A percentile compares a stretch with the other conserved stretches of the same genome.
Conservation (phyloP, 2,888 invertebrate genomes). For the Nowickia ferox region DNA sequence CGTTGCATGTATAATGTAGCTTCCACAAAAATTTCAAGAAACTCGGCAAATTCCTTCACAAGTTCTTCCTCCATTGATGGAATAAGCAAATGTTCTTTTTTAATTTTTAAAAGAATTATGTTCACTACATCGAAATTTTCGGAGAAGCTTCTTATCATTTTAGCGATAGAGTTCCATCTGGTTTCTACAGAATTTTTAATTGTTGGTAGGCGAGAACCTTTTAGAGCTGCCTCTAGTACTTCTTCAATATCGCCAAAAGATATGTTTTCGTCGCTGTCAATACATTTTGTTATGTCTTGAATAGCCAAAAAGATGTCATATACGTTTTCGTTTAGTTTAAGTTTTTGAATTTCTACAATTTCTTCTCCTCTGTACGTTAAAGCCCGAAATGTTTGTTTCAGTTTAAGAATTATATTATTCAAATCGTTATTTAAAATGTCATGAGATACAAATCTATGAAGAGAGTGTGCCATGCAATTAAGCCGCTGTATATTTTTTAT, state of each 20-base stretch:
- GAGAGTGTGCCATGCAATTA: conserved; percentile 9
- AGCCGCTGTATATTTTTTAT: neutral
- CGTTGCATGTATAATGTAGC: conserved; percentile 27
- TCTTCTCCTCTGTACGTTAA: conserved; percentile 24
- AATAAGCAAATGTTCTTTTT: conserved; percentile 25
- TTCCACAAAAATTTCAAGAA: conserved; percentile 22
- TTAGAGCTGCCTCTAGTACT: neutral
- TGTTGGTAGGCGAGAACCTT: neutral
- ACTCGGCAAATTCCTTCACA: conserved; percentile 10
- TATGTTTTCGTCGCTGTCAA: conserved; percentile 17
- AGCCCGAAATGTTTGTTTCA: neutral
- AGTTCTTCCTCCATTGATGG: conserved; percentile 22
- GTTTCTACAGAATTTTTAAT: conserved; percentile 25
- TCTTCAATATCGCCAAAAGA: conserved; percentile 13
- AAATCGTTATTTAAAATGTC: conserved; percentile 15
- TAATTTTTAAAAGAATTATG: conserved; percentile 31
- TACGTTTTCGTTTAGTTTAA: conserved; percentile 7
- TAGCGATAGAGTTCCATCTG: conserved; percentile 25
- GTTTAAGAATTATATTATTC: neutral
- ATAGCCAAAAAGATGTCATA: neutral
- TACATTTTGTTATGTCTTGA: neutral
- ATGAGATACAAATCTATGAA: conserved; percentile 10
- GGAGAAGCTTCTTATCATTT: conserved; percentile 14
- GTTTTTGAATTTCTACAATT: neutral
- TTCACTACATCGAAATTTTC: conserved; percentile 22